These are phyloP conservation scores for Eolophus roseicapilla DNA, from an alignment of 2,113 vertebrate genomes.

Conservation along the genomic window DNA sequence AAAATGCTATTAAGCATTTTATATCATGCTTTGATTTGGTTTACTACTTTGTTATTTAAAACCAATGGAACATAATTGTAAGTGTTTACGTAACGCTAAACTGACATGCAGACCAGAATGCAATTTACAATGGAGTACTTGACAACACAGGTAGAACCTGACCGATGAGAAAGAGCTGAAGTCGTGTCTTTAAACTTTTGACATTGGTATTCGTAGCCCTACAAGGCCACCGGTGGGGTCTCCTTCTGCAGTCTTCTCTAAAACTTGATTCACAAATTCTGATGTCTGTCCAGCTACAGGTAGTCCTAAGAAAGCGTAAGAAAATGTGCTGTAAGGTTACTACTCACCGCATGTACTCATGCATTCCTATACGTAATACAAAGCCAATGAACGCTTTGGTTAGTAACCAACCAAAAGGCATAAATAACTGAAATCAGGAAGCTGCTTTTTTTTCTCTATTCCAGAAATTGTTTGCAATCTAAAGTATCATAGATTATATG, in stretches of 20 bases:
- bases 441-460: neutral
- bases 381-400: neutral
- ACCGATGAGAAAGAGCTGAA: slow-evolving; percentile 47
- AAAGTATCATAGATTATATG: fast-evolving
- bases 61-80: slow-evolving; percentile 74
- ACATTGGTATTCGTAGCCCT: slow-evolving; percentile 90
- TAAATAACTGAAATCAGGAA: neutral
- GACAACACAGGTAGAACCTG: slow-evolving; percentile 52
- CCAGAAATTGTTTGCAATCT: neutral
- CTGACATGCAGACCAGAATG: slow-evolving; percentile 90
- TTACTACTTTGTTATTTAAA: slow-evolving; percentile 72
- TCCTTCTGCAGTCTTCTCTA: slow-evolving; percentile 94
- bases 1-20: slow-evolving; percentile 78
- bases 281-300: slow-evolving; percentile 96
- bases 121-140: slow-evolving; percentile 82
- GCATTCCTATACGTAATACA: neutral
- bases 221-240: slow-evolving; percentile 96
- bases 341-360: neutral
- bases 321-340: neutral
- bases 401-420: neutral
- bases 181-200: slow-evolving; percentile 83
- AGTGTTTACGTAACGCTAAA: slow-evolving; percentile 81
- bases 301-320: slow-evolving; percentile 70
- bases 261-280: slow-evolving; percentile 97
- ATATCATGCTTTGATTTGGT: slow-evolving; percentile 71